phyloP scores from a whole-genome alignment of 30 jellyfish, hydroid and myxozoan species.

The Aurelia coerulea region DNA sequence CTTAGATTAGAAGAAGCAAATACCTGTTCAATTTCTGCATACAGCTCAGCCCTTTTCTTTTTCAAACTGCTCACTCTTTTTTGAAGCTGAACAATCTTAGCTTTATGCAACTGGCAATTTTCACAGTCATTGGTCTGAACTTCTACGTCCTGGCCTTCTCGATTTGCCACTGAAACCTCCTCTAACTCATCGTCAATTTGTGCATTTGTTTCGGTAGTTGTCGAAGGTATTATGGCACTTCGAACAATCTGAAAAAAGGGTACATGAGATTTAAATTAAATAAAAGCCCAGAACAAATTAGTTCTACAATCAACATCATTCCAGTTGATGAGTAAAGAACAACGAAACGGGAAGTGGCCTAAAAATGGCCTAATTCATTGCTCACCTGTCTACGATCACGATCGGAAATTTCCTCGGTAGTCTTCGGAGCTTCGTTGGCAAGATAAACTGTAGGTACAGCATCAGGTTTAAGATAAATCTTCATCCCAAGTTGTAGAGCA shows the following conservation, averaged over 20 bases:
- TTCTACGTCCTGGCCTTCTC: background rate
- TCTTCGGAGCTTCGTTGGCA: slow-evolving; percentile 10
- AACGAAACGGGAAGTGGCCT: background rate
- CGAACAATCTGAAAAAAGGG: slow-evolving; percentile 29
- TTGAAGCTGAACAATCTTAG: slow-evolving; percentile 4
- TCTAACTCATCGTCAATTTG: background rate
- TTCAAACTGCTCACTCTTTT: slow-evolving; percentile 18
- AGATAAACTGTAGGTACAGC: slow-evolving; percentile 37
- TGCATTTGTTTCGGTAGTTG: slow-evolving; percentile 4
- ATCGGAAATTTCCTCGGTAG: slow-evolving; percentile 4
- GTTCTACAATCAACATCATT: background rate
- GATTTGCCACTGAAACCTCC: background rate
- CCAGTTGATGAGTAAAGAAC: background rate
- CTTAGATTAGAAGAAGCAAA: background rate
- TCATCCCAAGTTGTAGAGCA: slow-evolving; percentile 36
- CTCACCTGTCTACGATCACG: slow-evolving; percentile 22
- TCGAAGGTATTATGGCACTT: slow-evolving; percentile 17
- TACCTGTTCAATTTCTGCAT: slow-evolving; percentile 35
- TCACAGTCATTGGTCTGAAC: background rate
- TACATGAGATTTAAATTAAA: background rate
- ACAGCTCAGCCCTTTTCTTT: slow-evolving; percentile 19
- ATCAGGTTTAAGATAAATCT: slow-evolving; percentile 6
- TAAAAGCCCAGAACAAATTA: background rate
- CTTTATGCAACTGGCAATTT: slow-evolving; percentile 13
- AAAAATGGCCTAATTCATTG: background rate